Evolutionary conservation across 2,888 invertebrate species (phyloP).

Genomic region (Autographa gamma): DNA sequence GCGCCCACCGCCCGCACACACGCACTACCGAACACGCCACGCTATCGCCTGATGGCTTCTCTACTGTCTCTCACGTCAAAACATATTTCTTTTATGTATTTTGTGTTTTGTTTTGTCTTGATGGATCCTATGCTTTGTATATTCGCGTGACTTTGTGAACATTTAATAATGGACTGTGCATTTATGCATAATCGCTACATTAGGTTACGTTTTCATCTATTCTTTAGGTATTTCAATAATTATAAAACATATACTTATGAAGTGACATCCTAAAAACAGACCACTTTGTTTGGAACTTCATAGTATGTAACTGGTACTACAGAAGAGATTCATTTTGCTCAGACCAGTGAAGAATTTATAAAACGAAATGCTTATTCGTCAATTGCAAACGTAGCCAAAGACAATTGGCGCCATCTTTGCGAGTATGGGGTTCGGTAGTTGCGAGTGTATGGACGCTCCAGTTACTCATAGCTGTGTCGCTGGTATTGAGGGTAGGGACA

Average conservation of each 20-base stretch:
- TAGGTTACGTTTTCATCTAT: constrained; percentile 1
- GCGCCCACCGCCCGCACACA: constrained; percentile 11
- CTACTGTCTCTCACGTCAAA: neutral
- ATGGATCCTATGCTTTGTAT: too few relatives aligned
- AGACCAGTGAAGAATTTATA: neutral
- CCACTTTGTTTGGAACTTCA: too few relatives aligned
- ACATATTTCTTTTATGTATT: neutral
- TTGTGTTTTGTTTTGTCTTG: neutral
- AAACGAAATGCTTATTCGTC: neutral
- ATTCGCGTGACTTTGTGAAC: too few relatives aligned
- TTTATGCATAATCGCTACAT: neutral
- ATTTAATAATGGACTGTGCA: too few relatives aligned
- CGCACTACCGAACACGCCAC: constrained; percentile 8
- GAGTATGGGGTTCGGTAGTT: neutral
- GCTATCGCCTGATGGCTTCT: neutral
- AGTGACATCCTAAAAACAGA: too few relatives aligned
- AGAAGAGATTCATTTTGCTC: neutral
- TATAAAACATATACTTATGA: too few relatives aligned
- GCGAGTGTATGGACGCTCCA: constrained; percentile 8
- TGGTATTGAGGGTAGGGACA: constrained; percentile 16
- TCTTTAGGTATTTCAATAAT: neutral
- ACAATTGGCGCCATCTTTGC: neutral
- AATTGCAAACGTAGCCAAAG: neutral
- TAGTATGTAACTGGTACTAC: too few relatives aligned
- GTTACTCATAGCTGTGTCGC: constrained; percentile 33